phyloP scores from a whole-genome alignment of 2,888 invertebrate genomes.

The Boloria selene region DNA sequence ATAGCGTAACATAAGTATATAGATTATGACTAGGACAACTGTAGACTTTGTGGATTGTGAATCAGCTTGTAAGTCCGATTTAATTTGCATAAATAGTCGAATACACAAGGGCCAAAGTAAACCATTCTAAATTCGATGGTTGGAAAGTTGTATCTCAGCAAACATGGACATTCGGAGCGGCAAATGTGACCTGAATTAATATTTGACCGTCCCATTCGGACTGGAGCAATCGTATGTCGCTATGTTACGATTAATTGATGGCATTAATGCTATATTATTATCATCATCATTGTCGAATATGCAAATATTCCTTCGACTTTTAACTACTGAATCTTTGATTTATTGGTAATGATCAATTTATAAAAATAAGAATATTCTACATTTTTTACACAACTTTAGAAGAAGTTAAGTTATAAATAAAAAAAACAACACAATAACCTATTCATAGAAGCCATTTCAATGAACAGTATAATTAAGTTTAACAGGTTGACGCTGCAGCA shows the following conservation, averaged over 20 bases:
- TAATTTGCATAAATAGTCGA: slow-evolving; percentile 76
- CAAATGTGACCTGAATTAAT: slow-evolving; percentile 80
- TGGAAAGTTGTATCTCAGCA: slow-evolving; percentile 75
- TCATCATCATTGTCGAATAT: slow-evolving; percentile 50
- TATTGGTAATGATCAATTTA: no score
- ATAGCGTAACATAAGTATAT: no score
- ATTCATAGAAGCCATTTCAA: no score
- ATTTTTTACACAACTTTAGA: no score
- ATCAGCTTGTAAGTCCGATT: slow-evolving; percentile 56
- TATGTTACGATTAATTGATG: slow-evolving; percentile 15
- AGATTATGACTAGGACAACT: slow-evolving; percentile 18
- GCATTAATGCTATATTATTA: slow-evolving; percentile 16
- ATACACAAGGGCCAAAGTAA: slow-evolving; percentile 69
- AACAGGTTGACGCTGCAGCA: no score
- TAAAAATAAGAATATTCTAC: no score
- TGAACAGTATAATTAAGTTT: no score
- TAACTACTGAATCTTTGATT: neutral
- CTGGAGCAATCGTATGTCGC: slow-evolving; percentile 5
- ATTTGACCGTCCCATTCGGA: slow-evolving; percentile 57
- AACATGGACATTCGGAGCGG: slow-evolving; percentile 69
- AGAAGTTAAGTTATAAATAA: no score
- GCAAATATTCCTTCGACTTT: neutral
- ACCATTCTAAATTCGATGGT: slow-evolving; percentile 50
- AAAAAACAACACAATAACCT: no score
- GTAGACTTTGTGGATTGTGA: slow-evolving; percentile 31